Evolutionary conservation across 2,113 vertebrate species (phyloP).

Genomic region (Psittacula cyanocephala): DNA sequence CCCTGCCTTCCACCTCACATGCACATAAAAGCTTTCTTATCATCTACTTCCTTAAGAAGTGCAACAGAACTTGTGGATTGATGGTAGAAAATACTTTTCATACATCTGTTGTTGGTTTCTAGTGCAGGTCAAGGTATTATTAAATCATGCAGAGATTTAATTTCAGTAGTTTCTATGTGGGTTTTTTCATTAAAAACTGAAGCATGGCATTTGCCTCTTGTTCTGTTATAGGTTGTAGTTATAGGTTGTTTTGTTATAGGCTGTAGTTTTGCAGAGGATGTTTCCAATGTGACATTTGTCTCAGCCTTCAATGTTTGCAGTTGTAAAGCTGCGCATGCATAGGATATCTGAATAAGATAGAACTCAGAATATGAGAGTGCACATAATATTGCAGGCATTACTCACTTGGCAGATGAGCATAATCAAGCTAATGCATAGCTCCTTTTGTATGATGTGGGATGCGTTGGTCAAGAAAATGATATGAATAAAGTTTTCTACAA

Average conservation of each 20-base stretch:
- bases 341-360: background rate
- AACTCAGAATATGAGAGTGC: background rate
- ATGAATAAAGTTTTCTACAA: background rate
- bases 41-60: background rate
- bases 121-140: background rate
- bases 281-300: background rate
- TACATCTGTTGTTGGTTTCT: background rate
- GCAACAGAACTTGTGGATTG: background rate
- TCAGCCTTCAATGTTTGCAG: background rate
- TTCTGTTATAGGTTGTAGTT: background rate
- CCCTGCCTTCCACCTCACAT: rapidly evolving
- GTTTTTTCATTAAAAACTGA: background rate
- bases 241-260: no score
- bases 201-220: background rate
- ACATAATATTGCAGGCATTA: background rate
- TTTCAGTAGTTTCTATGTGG: background rate
- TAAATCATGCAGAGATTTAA: background rate
- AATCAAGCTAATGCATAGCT: rapidly evolving
- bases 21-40: background rate
- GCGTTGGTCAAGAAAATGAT: background rate
- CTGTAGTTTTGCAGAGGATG: background rate
- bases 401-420: background rate
- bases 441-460: background rate
- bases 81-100: background rate
- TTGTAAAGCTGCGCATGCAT: background rate